phyloP scores from a whole-genome alignment of 1,140 invertebrate genomes.

The Eupristina koningsbergeri region DNA sequence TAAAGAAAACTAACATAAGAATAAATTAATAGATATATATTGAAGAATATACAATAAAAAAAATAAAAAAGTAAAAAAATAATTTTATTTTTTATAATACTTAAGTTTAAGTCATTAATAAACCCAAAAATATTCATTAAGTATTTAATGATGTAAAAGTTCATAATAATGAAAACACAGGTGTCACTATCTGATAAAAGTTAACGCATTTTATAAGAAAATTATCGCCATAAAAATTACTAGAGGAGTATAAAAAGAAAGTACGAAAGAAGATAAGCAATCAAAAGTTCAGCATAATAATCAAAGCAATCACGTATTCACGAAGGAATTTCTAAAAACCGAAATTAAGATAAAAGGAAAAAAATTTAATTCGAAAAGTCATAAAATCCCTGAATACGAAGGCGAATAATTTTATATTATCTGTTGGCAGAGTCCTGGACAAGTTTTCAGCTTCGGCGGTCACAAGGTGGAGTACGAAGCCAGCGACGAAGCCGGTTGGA shows the following conservation, averaged over 20 bases:
- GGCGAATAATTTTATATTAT: background rate
- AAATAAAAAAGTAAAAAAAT: too few relatives aligned
- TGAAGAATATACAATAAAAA: too few relatives aligned
- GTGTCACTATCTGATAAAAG: too few relatives aligned
- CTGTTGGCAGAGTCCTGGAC: constrained; percentile 66
- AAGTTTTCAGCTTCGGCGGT: constrained; percentile 64
- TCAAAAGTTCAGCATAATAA: constrained; percentile 22
- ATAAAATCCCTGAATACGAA: background rate
- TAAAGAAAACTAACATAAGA: too few relatives aligned
- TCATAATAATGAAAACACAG: too few relatives aligned
- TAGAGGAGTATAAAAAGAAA: background rate
- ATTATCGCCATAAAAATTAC: background rate
- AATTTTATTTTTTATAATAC: too few relatives aligned
- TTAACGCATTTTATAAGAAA: background rate
- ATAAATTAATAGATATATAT: too few relatives aligned
- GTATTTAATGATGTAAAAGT: too few relatives aligned
- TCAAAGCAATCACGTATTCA: background rate
- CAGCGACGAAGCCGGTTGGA: constrained; percentile 71
- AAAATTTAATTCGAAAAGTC: background rate
- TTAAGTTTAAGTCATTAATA: too few relatives aligned
- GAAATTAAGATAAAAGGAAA: background rate
- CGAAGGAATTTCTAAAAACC: background rate
- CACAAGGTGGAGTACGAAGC: constrained; percentile 71
- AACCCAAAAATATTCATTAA: too few relatives aligned
- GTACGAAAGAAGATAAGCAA: constrained; percentile 7